A percentile compares a stretch with the other conserved stretches of the same genome.
These are phyloP conservation scores for Oplegnathus fasciatus DNA, from an alignment of 2,113 vertebrate species.

Conservation along the genomic window DNA sequence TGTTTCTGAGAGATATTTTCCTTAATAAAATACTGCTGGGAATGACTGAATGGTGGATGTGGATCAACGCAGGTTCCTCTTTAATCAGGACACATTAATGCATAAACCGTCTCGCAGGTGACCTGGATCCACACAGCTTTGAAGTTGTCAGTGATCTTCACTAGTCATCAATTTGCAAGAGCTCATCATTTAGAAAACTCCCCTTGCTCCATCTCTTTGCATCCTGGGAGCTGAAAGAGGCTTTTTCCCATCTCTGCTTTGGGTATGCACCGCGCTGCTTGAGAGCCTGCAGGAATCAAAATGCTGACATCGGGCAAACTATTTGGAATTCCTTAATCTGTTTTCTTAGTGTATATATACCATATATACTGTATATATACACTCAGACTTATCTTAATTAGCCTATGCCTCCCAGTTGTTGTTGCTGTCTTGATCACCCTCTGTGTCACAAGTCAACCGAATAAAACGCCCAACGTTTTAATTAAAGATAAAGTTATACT, in stretches of 20 bases:
- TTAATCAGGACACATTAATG: slow-evolving; percentile 74
- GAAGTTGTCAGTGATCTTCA: slow-evolving; percentile 77
- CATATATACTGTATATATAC: neutral
- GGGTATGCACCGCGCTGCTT: slow-evolving; percentile 58
- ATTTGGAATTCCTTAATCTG: slow-evolving; percentile 56
- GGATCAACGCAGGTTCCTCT: slow-evolving; percentile 57
- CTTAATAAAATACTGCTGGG: slow-evolving; percentile 17
- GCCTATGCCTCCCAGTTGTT: slow-evolving; percentile 29
- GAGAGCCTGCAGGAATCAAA: slow-evolving; percentile 65
- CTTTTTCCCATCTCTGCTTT: slow-evolving; percentile 54
- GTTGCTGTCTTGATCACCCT: slow-evolving; percentile 31
- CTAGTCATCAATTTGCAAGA: slow-evolving; percentile 80
- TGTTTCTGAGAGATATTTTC: slow-evolving; percentile 36
- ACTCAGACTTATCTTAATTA: slow-evolving; percentile 40
- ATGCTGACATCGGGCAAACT: slow-evolving; percentile 76
- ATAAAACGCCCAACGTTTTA: slow-evolving; percentile 31
- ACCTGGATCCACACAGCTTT: slow-evolving; percentile 81
- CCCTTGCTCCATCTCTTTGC: slow-evolving; percentile 55
- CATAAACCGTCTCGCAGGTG: slow-evolving; percentile 70
- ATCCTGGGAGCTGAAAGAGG: slow-evolving; percentile 69
- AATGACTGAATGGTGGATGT: slow-evolving; percentile 44
- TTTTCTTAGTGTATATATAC: slow-evolving; percentile 41
- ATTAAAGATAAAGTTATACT: slow-evolving; percentile 28
- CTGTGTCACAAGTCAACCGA: slow-evolving; percentile 44
- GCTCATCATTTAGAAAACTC: slow-evolving; percentile 74